Evolutionary conservation across 2,113 vertebrate genomes (phyloP).

Genomic region (Ibidorhyncha struthersii): DNA sequence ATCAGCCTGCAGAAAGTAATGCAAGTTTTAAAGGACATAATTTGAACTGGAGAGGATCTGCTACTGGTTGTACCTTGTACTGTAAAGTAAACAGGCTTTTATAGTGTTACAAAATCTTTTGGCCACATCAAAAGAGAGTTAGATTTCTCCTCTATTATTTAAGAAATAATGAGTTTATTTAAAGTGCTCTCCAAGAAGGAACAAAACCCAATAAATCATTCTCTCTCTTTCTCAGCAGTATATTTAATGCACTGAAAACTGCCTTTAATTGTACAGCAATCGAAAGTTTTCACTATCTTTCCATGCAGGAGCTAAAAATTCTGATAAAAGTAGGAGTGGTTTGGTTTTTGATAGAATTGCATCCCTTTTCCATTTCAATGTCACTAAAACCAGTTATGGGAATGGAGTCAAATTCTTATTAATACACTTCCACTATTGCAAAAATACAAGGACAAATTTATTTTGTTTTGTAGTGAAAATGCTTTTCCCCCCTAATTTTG

Average conservation of each 20-base stretch:
- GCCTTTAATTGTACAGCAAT: neutral
- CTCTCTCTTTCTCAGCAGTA: neutral
- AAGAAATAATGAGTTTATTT: neutral
- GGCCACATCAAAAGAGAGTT: neutral
- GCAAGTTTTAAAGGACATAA: neutral
- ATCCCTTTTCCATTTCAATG: neutral
- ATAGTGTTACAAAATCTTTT: neutral
- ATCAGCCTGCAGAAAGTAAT: neutral
- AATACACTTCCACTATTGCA: neutral
- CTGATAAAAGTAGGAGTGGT: neutral
- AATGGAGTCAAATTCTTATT: neutral
- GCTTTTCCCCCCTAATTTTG: slow-evolving; percentile 42
- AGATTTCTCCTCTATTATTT: neutral
- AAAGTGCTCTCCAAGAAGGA: neutral
- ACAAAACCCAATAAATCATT: neutral
- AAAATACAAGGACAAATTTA: slow-evolving; percentile 3
- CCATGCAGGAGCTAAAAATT: neutral
- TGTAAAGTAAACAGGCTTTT: neutral
- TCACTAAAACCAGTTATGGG: neutral
- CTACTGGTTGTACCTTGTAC: neutral
- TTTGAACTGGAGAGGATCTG: neutral
- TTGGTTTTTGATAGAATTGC: neutral
- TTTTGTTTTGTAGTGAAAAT: slow-evolving; percentile 5
- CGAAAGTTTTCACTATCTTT: neutral
- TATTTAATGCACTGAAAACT: neutral